Evolutionary conservation across 2,113 vertebrate species (phyloP).

Genomic region (Scomber colias): DNA sequence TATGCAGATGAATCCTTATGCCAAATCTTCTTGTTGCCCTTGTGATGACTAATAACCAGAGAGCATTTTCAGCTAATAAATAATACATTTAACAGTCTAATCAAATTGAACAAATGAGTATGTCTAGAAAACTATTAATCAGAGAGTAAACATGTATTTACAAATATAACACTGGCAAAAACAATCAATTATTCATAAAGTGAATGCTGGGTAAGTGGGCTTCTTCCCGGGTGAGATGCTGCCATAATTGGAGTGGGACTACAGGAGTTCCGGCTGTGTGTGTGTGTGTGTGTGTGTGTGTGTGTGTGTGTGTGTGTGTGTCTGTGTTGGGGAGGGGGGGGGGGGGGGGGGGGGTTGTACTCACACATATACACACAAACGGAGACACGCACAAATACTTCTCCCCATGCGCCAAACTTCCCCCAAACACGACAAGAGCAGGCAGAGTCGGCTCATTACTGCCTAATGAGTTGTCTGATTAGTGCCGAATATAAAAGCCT

Average conservation of each 20-base stretch:
- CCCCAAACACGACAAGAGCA: constrained; percentile 76
- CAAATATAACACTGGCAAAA: constrained; percentile 81
- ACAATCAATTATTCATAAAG: constrained; percentile 87
- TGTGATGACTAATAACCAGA: constrained; percentile 60
- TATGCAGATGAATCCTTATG: constrained; percentile 58
- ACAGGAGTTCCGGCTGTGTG: constrained; percentile 65
- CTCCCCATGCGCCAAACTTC: constrained; percentile 73
- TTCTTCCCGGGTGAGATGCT: constrained; percentile 83
- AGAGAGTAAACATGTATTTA: constrained; percentile 80
- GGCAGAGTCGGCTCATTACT: constrained; percentile 80
- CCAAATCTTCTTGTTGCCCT: constrained; percentile 69
- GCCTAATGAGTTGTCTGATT: constrained; percentile 86
- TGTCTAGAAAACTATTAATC: constrained; percentile 84
- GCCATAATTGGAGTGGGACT: constrained; percentile 85
- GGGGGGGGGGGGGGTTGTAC: neutral
- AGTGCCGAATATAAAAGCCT: constrained; percentile 80
- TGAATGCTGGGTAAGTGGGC: constrained; percentile 79
- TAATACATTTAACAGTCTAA: constrained; percentile 82
- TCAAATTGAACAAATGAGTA: constrained; percentile 84
- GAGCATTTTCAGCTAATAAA: constrained; percentile 78
- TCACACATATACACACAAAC: constrained; percentile 19
- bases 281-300: constrained; percentile 33
- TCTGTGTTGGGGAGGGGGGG: neutral
- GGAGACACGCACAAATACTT: constrained; percentile 40
- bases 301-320: constrained; percentile 18